Evolutionary conservation across 2,888 invertebrate species (phyloP), one percentile per base, ranked within the genome.

Genomic region (Rhamphomyia laevipes): DNA sequence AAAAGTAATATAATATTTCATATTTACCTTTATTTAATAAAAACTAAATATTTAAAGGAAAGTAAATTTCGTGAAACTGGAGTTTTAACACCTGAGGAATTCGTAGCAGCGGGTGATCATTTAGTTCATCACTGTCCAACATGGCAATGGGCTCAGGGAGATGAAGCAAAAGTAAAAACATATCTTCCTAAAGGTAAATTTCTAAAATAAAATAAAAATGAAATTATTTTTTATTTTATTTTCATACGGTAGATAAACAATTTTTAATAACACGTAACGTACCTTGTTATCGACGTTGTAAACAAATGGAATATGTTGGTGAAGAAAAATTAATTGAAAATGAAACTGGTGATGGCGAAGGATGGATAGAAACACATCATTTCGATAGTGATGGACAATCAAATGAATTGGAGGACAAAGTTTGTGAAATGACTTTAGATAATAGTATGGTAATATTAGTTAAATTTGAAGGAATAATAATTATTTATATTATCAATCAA

Each of bases 291-390:
- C 84, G 94, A 56, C 77, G 99, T 56, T 97, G 95, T 67, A 94
- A 94, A 71, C 90, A 92, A 58, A 71, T 71, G 68, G 71, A 68
- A 48, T 70, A 68, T 54, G 65, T 66, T 12, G 65, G 66, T 45
- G 85, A 91, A 62, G 96, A 97, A 69, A 86, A 86, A 63, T 80
- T 94, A 38, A 87, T 96, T 58, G 94, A 93, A 66, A 83, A 83
- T 56, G 84, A 84, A 48, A 82, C 84, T 55, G 91, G 86, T 62
- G 83, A 80, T 23, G 93, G 93, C 45, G 23, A 27, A 27, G 96
- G 96, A 23, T 99, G 97, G 97, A 94, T 97, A 2, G 96, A 97
- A 67, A 97, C 97, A 13, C 96, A 97, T 72, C 94, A 95, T 71
- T 73, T 76, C 42, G 80, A 80, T 43, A 72, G 77, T 43, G 77